Conservation (phyloP, 2,797 vertebrate species). For the Helarctos malayanus region DNA sequence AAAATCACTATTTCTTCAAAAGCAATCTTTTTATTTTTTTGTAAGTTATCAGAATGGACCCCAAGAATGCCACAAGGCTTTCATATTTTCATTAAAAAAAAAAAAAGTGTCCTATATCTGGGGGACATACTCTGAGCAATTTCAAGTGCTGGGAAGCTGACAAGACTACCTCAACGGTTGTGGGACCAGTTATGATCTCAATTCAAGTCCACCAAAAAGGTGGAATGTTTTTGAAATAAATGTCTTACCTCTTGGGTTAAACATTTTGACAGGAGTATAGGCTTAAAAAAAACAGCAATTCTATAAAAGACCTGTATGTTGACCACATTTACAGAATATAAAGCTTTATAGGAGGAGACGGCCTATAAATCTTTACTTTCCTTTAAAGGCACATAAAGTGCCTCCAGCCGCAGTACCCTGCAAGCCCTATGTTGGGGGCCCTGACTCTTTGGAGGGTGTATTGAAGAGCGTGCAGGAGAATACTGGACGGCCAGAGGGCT, state of each 20-base stretch:
- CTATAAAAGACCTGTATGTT: background rate
- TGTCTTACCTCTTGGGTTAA: background rate
- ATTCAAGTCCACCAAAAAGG: background rate
- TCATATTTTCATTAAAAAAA: background rate
- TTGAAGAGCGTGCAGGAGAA: background rate
- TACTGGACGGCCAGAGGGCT: background rate
- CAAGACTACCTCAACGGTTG: background rate
- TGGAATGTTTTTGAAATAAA: background rate
- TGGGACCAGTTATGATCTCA: background rate
- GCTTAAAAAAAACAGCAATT: constrained; percentile 36
- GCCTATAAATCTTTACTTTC: background rate
- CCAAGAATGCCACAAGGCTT: background rate
- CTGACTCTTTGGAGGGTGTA: background rate
- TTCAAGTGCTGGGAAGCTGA: background rate
- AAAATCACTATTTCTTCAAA: background rate
- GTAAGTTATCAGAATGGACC: background rate
- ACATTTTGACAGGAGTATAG: background rate
- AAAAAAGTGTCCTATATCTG: background rate
- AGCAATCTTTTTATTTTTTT: background rate
- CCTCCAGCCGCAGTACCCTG: background rate
- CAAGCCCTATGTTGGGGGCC: background rate
- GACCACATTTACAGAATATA: background rate
- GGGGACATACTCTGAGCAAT: background rate
- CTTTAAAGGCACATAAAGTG: background rate
- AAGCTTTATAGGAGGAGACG: background rate